phyloP scores from a whole-genome alignment of 2,797 vertebrate genomes.

The Cyprinella venusta region DNA sequence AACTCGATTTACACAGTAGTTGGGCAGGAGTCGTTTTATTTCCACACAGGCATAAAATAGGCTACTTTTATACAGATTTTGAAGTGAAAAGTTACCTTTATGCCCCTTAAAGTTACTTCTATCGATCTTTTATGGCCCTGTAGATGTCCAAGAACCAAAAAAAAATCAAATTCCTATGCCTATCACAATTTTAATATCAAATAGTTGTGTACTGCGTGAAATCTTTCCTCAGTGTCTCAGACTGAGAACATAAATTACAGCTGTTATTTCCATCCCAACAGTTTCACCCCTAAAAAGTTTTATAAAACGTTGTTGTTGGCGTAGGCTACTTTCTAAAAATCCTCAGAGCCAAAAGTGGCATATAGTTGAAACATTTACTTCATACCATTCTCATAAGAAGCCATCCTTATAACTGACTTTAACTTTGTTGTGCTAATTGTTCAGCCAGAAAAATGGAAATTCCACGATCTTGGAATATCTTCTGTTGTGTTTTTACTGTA shows the following conservation, averaged over 20 bases:
- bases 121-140: neutral
- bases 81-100: neutral
- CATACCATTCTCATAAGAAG: neutral
- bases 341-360: neutral
- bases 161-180: neutral
- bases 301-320: neutral
- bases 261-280: neutral
- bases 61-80: neutral
- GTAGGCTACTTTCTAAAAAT: neutral
- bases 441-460: neutral
- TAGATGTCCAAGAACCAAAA: neutral
- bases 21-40: neutral
- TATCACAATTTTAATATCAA: neutral
- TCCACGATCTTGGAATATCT: neutral
- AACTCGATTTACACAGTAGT: slow-evolving; percentile 36
- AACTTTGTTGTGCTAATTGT: neutral
- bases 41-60: neutral
- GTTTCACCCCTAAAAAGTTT: neutral
- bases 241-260: neutral
- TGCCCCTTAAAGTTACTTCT: too few species aligned
- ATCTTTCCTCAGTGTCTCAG: too few species aligned
- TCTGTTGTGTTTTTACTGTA: neutral
- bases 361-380: neutral
- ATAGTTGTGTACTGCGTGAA: too few species aligned
- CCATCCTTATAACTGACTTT: neutral